Percentiles rank a stretch among this genome's conserved stretches.
These are phyloP conservation scores for Mycteria americana DNA, from an alignment of 2,797 vertebrate genomes.

Conservation along the genomic window DNA sequence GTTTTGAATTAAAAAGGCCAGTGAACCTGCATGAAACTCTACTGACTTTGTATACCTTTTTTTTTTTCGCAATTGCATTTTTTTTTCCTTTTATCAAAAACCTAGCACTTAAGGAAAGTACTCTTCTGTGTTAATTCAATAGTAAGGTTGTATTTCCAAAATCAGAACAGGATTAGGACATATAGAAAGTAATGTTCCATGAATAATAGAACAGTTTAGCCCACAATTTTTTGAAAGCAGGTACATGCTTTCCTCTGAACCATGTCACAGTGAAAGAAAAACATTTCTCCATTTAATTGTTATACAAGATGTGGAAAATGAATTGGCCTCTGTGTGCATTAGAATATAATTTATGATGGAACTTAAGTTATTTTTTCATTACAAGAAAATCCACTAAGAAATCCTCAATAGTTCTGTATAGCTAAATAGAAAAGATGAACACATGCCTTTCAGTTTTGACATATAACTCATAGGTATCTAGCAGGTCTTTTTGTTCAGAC, in stretches of 20 bases:
- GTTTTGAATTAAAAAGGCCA: neutral
- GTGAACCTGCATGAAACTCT: neutral
- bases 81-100: neutral
- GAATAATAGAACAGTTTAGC: neutral
- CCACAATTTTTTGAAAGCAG: neutral
- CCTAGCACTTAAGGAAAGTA: neutral
- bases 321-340: neutral
- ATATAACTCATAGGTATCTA: neutral
- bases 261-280: neutral
- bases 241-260: neutral
- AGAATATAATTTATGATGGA: neutral
- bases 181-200: neutral
- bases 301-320: neutral
- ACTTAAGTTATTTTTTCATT: neutral
- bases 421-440: constrained; percentile 2
- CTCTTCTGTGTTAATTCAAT: neutral
- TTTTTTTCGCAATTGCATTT: neutral
- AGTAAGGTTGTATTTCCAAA: neutral
- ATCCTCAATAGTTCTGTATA: neutral
- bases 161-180: neutral
- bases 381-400: constrained; percentile 35
- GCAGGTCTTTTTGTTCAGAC: constrained; percentile 17
- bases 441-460: neutral
- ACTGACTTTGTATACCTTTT: neutral
- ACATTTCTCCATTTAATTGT: neutral